A percentile compares a stretch with the other conserved stretches of the same genome.
These are phyloP conservation scores for Rotaria sp. DNA, from an alignment of 2,888 invertebrate genomes.

Conservation along the genomic window DNA sequence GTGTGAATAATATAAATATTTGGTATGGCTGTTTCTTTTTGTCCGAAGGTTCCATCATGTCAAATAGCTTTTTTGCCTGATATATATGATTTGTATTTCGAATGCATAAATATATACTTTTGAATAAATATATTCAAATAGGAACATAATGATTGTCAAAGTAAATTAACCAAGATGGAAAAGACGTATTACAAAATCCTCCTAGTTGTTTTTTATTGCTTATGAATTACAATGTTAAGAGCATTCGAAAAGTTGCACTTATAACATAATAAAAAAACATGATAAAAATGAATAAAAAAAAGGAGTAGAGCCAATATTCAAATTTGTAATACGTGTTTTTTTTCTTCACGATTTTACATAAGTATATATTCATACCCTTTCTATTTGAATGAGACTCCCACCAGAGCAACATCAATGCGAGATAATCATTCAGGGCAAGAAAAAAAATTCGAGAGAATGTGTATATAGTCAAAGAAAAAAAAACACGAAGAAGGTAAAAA, in stretches of 20 bases:
- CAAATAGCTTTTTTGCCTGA: neutral
- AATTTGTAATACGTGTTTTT: neutral
- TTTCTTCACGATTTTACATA: neutral
- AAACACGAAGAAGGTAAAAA: neutral
- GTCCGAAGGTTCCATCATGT: no score
- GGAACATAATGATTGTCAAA: neutral
- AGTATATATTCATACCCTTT: neutral
- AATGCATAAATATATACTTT: neutral
- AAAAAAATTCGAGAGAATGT: neutral
- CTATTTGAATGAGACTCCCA: neutral
- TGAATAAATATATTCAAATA: neutral
- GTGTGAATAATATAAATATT: no score
- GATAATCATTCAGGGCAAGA: neutral
- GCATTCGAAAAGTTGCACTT: neutral
- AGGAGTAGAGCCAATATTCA: neutral
- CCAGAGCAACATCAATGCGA: neutral
- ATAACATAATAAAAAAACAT: neutral
- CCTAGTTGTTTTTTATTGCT: neutral
- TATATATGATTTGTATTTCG: neutral
- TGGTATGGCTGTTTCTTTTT: no score
- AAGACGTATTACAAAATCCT: neutral
- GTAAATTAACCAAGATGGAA: neutral
- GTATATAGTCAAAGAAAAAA: neutral
- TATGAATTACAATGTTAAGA: neutral
- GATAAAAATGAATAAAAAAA: neutral